Evolutionary conservation across 2,888 invertebrate genomes (phyloP), one percentile per base, ranked within the genome.

Genomic region (Lasius fuliginosus): DNA sequence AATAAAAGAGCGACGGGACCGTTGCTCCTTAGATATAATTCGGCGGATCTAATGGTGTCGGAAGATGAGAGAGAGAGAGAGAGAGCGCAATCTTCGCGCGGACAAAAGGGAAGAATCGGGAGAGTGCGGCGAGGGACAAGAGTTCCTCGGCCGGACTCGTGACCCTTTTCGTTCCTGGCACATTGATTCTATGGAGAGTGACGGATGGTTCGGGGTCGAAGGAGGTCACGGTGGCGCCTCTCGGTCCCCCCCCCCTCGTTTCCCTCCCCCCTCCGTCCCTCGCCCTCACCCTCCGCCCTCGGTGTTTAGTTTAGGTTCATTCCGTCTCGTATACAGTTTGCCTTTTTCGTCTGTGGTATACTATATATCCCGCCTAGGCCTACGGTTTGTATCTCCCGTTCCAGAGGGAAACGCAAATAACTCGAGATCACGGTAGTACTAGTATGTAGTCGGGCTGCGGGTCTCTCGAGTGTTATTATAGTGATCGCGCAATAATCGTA

Each of bases 131-230:
- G 33, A 27, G 46, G 49, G 76, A 64, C 65, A 62, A 65, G 89
- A 77, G 53, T 49, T 49, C 56, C 82, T 87, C 40, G 89, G 58
- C 30, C 86, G 90, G 87, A 89, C 91, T 91, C 90, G 90, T 90
- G 90, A 90, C 90, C 87, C 90, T 91, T 87, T 87, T 89, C 90
- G 73, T 89, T 86, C 89, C 76, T 90, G 90, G 90, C 91, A 90
- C 91, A 92, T 92, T 92, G 91, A 92, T 91, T 92, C 90, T 85
- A 58, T 71, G 86, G 90, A 92, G 92, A 92, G 92, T 92, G 92
- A 92, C 92, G 90, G 91, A 92, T 92, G 90, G 89, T 87, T 82
- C 86, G 87, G 90, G 91, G 91, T 92, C 90, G 89, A 82, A 85
- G 75, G 85, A 85, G 91, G 92, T 92, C 92, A 89, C 81, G 84